These are phyloP conservation scores for Phocoena sinus DNA, from an alignment of 2,113 vertebrate species.

Conservation along the genomic window DNA sequence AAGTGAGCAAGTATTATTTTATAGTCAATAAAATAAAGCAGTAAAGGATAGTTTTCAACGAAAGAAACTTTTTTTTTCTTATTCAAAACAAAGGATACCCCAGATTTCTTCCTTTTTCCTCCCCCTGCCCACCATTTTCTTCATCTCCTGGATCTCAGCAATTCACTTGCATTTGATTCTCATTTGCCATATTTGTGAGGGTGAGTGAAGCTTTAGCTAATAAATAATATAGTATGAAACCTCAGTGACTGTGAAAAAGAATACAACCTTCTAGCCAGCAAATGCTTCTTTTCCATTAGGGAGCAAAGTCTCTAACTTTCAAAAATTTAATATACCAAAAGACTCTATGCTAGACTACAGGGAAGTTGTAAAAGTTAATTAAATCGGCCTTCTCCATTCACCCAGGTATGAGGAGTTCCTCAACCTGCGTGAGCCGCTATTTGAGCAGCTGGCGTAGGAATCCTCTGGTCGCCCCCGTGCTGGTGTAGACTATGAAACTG, in stretches of 20 bases:
- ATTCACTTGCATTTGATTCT: neutral
- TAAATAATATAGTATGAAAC: neutral
- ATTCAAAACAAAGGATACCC: neutral
- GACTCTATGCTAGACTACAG: neutral
- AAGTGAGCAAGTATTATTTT: neutral
- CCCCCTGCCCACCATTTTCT: neutral
- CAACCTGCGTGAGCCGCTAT: neutral
- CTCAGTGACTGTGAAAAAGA: neutral
- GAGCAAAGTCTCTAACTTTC: neutral
- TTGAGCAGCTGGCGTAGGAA: neutral
- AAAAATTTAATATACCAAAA: neutral
- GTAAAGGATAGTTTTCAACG: neutral
- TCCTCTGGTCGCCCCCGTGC: accelerated
- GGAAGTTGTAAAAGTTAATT: neutral
- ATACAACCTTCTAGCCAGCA: neutral
- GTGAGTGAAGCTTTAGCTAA: neutral
- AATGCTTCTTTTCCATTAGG: neutral
- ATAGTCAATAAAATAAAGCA: neutral
- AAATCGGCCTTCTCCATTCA: neutral
- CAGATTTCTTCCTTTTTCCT: neutral
- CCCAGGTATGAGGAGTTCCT: neutral
- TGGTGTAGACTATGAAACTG: neutral
- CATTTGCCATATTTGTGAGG: neutral
- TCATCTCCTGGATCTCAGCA: neutral
- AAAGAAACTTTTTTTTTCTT: neutral